Percentiles rank a stretch among this genome's conserved stretches.
phyloP scores from a whole-genome alignment of 2,113 vertebrate genomes.

The Neodontobutis hainanensis region DNA sequence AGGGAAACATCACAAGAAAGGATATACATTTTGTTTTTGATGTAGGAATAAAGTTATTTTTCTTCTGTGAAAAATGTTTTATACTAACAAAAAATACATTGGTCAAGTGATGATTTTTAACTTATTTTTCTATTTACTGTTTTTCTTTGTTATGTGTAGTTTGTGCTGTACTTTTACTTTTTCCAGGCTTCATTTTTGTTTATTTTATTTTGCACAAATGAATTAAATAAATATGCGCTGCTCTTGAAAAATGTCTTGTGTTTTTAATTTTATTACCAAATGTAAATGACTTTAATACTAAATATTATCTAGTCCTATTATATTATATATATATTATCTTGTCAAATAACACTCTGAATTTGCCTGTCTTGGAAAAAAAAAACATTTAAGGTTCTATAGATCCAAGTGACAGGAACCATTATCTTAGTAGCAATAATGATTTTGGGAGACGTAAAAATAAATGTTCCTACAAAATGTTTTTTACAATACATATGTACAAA shows the following conservation, averaged over 20 bases:
- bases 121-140: constrained; percentile 67
- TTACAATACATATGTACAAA: no score
- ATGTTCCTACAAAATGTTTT: no score
- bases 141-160: constrained; percentile 12
- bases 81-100: constrained; percentile 12
- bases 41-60: neutral
- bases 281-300: no score
- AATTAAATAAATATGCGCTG: constrained; percentile 15
- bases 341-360: no score
- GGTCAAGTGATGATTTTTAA: constrained; percentile 48
- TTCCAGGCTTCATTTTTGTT: constrained; percentile 29
- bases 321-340: no score
- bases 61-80: constrained; percentile 11
- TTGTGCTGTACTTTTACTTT: constrained; percentile 38
- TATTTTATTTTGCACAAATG: constrained; percentile 60
- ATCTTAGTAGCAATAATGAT: no score
- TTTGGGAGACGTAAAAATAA: no score
- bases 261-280: neutral
- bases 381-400: no score
- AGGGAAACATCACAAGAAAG: neutral
- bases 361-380: no score
- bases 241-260: neutral
- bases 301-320: no score
- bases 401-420: no score
- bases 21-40: neutral